phyloP scores from a whole-genome alignment of 2,888 invertebrate species.

The Xanthorhoe spadicearia region DNA sequence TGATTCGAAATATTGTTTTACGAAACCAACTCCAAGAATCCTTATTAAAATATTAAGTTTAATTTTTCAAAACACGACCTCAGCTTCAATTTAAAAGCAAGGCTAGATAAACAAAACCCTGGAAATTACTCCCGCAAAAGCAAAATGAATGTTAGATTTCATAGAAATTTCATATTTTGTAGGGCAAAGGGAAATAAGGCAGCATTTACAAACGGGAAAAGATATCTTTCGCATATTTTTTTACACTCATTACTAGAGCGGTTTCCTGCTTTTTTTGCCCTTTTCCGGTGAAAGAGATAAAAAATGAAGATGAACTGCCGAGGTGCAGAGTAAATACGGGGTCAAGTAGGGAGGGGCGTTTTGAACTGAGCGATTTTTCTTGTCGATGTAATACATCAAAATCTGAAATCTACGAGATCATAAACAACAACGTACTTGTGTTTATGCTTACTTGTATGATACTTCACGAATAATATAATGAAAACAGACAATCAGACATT shows the following conservation, averaged over 20 bases:
- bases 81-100: slow-evolving; percentile 7
- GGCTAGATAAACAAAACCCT: slow-evolving; percentile 9
- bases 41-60: not conserved
- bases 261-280: slow-evolving; percentile 78
- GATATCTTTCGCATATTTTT: slow-evolving; percentile 74
- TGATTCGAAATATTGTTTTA: not conserved
- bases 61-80: not conserved
- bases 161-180: slow-evolving; percentile 49
- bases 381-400: slow-evolving; percentile 13
- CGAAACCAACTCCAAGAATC: not conserved
- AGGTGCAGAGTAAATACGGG: slow-evolving; percentile 83
- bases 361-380: not conserved
- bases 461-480: too few relatives aligned
- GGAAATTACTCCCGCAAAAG: slow-evolving; percentile 12
- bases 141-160: slow-evolving; percentile 20
- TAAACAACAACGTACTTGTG: too few relatives aligned
- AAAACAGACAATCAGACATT: too few relatives aligned
- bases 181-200: slow-evolving; percentile 58
- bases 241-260: slow-evolving; percentile 82
- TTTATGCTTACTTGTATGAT: too few relatives aligned
- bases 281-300: slow-evolving; percentile 82
- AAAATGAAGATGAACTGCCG: slow-evolving; percentile 84
- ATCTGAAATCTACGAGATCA: not conserved
- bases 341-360: slow-evolving; percentile 61
- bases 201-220: slow-evolving; percentile 59